phyloP scores from a whole-genome alignment of 2,797 vertebrate genomes.

The Rhinichthys osculus region DNA sequence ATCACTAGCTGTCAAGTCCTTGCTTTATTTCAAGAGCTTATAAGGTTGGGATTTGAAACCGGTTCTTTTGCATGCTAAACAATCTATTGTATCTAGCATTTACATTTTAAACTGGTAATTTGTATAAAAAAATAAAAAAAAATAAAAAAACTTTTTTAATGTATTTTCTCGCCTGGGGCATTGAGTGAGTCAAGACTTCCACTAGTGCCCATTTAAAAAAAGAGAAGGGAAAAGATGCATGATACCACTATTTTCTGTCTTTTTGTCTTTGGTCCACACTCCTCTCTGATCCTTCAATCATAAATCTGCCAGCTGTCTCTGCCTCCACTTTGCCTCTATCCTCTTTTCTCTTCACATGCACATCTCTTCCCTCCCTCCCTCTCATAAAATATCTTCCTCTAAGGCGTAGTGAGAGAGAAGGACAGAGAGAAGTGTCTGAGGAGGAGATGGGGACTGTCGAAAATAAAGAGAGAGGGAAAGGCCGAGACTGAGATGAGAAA shows the following conservation, averaged over 20 bases:
- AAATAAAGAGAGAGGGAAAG: slow-evolving; percentile 17
- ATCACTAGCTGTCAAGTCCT: slow-evolving; percentile 14
- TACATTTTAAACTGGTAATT: neutral
- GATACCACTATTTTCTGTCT: neutral
- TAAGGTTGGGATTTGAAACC: neutral
- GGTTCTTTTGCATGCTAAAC: neutral
- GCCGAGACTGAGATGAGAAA: slow-evolving; percentile 21
- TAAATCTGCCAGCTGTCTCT: slow-evolving; percentile 54
- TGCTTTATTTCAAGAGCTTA: slow-evolving; percentile 12
- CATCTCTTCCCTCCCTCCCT: slow-evolving; percentile 40
- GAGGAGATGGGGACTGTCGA: slow-evolving; percentile 21
- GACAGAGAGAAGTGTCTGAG: slow-evolving; percentile 33
- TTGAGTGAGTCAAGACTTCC: neutral
- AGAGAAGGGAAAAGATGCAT: neutral
- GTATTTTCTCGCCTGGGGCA: neutral
- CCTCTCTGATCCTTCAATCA: slow-evolving; percentile 41
- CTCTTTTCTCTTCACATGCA: slow-evolving; percentile 18
- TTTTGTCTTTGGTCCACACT: slow-evolving; percentile 16
- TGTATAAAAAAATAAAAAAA: neutral
- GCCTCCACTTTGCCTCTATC: slow-evolving; percentile 29
- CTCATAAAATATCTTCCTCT: slow-evolving; percentile 55
- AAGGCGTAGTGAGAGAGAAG: slow-evolving; percentile 25
- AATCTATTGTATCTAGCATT: slow-evolving; percentile 7
- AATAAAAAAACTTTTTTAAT: neutral
- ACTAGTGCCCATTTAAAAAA: slow-evolving; percentile 9